Percentiles rank a stretch among this genome's conserved stretches.
phyloP scores from a whole-genome alignment of 2,888 invertebrate species.

The Yponomeuta plumbellus region DNA sequence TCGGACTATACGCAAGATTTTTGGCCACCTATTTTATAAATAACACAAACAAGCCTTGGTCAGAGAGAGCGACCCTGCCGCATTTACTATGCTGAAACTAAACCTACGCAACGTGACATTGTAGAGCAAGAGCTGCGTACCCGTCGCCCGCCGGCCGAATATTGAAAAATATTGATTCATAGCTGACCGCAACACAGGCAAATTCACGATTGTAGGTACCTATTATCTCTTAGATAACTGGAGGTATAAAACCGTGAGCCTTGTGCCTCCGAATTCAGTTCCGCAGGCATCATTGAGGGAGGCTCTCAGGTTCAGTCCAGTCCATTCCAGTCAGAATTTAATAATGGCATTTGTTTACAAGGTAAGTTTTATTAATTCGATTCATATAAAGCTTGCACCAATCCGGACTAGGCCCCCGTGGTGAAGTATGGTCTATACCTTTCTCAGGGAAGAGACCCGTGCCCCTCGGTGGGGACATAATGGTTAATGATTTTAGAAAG shows the following conservation, averaged over 20 bases:
- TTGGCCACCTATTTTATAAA: no score
- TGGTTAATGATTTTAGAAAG: no score
- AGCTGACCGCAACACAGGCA: slow-evolving; percentile 62
- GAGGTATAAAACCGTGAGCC: slow-evolving; percentile 63
- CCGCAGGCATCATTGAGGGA: slow-evolving; percentile 43
- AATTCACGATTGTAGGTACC: slow-evolving; percentile 63
- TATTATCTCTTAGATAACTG: slow-evolving; percentile 50
- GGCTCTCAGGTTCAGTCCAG: not conserved
- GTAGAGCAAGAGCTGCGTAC: not conserved
- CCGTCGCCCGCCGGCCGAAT: slow-evolving; percentile 36
- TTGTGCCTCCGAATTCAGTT: slow-evolving; percentile 47
- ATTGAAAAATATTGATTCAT: slow-evolving; percentile 72
- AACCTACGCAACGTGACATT: slow-evolving; percentile 41
- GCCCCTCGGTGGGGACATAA: no score
- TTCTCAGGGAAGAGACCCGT: no score
- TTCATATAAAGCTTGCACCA: not conserved
- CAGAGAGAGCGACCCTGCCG: slow-evolving; percentile 7
- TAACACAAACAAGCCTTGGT: not conserved
- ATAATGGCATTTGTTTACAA: slow-evolving; percentile 58
- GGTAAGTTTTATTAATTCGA: slow-evolving; percentile 36
- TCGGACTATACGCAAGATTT: no score
- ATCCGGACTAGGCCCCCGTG: no score
- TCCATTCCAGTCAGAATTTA: not conserved
- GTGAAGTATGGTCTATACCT: no score
- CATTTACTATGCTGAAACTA: slow-evolving; percentile 23